Percentiles rank a stretch among this genome's conserved stretches.
Conservation (phyloP, 2,888 invertebrate genomes). For the Pristionchus arcanus region DNA sequence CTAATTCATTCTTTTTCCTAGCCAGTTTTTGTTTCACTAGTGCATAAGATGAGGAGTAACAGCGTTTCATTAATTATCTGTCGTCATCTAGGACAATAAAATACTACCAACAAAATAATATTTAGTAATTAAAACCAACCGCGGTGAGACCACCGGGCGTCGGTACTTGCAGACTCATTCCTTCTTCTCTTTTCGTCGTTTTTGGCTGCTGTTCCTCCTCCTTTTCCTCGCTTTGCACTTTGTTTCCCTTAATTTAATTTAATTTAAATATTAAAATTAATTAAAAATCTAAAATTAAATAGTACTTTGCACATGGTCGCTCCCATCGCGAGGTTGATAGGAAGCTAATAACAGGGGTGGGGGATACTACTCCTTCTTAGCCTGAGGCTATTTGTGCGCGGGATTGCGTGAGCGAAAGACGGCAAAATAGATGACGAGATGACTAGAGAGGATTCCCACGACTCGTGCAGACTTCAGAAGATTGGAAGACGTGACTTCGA, state of each 20-base stretch:
- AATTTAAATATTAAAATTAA: constrained; percentile 7
- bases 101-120: too few species aligned
- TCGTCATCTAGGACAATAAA: too few species aligned
- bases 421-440: not conserved
- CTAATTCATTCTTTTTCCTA: too few species aligned
- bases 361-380: not conserved
- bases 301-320: not conserved
- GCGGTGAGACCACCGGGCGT: constrained; percentile 26
- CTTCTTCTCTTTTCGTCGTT: not conserved
- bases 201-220: not conserved
- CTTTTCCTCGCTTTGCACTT: not conserved
- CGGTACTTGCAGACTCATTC: constrained; percentile 34
- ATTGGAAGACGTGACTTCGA: not conserved
- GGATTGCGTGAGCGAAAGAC: not conserved
- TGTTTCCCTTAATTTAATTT: not conserved
- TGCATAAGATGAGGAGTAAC: not conserved
- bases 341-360: not conserved
- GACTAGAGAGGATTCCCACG: not conserved
- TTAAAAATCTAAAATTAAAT: not conserved
- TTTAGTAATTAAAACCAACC: not conserved
- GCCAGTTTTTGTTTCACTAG: not conserved
- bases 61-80: too few species aligned
- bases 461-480: not conserved
- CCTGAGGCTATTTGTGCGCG: constrained; percentile 5
- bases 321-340: constrained; percentile 8